Base-by-base conservation (phyloP, 1,140 invertebrate species). In the Potamilus streckersoni region DNA sequence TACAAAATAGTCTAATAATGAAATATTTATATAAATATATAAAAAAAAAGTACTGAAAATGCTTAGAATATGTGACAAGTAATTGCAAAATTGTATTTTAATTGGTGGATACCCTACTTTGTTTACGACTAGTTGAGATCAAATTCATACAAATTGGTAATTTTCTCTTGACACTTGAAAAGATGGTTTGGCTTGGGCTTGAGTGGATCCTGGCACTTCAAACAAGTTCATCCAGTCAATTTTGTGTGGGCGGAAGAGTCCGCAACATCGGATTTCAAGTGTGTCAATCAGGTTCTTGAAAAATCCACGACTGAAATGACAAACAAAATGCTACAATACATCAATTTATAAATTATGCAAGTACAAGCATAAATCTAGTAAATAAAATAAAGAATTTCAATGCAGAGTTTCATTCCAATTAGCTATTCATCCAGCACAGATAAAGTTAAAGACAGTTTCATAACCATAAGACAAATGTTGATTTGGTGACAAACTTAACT, bases 201-300 rank as follows among this genome's bases (percentile, higher is more conserved):
- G 91, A 89, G 81, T 90, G 90, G 75, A 89, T 88, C 87, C 86
- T 17, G 89, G 85, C 12, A 90, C 69, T n/a, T 89, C 88, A 80
- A 84, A 92, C 23, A 88, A 76, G 68, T 86, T 82, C 38, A 92
- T 88, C 93, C 93, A 94, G 82, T 94, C 93, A 17, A 91, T 91
- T 69, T 88, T 91, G 80, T 94, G 93, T 0, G 93, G 93, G 84
- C 94, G 92, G n/a, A 93, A 90, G 16, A 93, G 80, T 11, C 94
- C 94, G 86, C 93, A 94, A 85, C 94, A 95, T 27, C 90, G 92
- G 80, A 94, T 92, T 80, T 94, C 93, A 83, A 96, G 93, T 87
- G 98, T 95, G 88, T 98, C 96, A 0, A 95, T 92, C 19, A 95
- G 88, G 90, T 98, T 98, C 84, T 93, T 93, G 58, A 94, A 85